A percentile compares a stretch with the other conserved stretches of the same genome.
These are phyloP conservation scores for Thaleichthys pacificus DNA, from an alignment of 2,797 vertebrate species.

Conservation along the genomic window DNA sequence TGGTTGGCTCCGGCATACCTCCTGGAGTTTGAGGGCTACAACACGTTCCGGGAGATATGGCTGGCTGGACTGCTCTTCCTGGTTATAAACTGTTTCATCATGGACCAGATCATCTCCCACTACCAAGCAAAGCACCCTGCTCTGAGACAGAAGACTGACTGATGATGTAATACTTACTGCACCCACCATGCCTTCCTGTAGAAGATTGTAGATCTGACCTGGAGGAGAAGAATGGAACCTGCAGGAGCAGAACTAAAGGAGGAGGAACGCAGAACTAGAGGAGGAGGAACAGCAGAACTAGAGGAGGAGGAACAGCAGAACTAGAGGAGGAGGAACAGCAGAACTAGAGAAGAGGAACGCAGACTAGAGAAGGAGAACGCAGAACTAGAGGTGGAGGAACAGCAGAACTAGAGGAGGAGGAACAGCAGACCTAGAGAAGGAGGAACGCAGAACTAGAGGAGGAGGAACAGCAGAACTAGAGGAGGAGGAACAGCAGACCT, in stretches of 20 bases:
- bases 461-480: neutral
- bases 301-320: no score
- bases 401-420: no score
- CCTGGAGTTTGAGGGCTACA: slow-evolving; percentile 89
- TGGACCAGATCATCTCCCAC: slow-evolving; percentile 84
- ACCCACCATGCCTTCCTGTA: neutral
- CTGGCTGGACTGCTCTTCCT: slow-evolving; percentile 86
- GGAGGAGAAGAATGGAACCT: neutral
- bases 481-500: neutral
- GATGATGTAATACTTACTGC: slow-evolving; percentile 7
- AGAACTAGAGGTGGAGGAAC: neutral
- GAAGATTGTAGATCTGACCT: neutral
- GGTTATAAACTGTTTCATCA: slow-evolving; percentile 82
- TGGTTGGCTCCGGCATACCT: slow-evolving; percentile 89
- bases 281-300: neutral
- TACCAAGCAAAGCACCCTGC: slow-evolving; percentile 69
- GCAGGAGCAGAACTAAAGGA: neutral
- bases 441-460: neutral
- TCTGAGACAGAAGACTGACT: slow-evolving; percentile 50
- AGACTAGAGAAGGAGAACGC: neutral
- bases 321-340: no score
- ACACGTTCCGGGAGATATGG: slow-evolving; percentile 88
- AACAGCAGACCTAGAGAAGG: no score
- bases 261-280: neutral
- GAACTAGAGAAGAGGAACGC: no score